Percentiles rank a stretch among this genome's conserved stretches.
Evolutionary conservation across 1,140 invertebrate species (phyloP).

Genomic region (Olivierus martensii): DNA sequence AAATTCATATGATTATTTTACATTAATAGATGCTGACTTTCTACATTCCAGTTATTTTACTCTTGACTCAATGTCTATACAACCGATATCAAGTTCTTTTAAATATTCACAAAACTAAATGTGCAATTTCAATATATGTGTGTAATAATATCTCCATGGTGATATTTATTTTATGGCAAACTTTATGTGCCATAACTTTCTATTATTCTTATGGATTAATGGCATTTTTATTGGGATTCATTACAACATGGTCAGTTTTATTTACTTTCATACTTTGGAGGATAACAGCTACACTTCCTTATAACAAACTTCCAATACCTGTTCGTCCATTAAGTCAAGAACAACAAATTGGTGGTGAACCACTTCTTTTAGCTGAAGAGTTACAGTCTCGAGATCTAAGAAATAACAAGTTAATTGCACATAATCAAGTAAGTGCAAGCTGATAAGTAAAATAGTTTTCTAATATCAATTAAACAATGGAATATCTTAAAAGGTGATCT

Average conservation of each 20-base stretch:
- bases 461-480: no score
- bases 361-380: background rate
- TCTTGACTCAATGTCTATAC: slow-evolving; percentile 46
- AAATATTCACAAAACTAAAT: background rate
- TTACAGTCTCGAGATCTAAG: no score
- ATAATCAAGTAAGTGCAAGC: no score
- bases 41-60: slow-evolving; percentile 54
- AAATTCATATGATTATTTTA: no score
- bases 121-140: slow-evolving; percentile 19
- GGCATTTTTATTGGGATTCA: slow-evolving; percentile 58
- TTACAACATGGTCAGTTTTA: slow-evolving; percentile 61
- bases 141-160: slow-evolving; percentile 38
- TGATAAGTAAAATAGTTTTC: no score
- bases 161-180: slow-evolving; percentile 47
- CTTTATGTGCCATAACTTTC: slow-evolving; percentile 45
- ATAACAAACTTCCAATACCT: background rate
- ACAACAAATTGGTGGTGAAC: slow-evolving; percentile 3
- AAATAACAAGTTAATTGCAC: no score
- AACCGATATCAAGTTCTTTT: slow-evolving; percentile 32
- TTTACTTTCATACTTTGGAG: slow-evolving; percentile 51
- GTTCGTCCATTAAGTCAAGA: background rate
- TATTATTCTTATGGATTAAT: slow-evolving; percentile 68
- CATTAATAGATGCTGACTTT: slow-evolving; percentile 42
- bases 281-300: slow-evolving; percentile 24
- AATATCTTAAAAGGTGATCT: no score